Base-by-base conservation (phyloP, 2,113 vertebrate species). In the Oxygymnocypris stewartii region DNA sequence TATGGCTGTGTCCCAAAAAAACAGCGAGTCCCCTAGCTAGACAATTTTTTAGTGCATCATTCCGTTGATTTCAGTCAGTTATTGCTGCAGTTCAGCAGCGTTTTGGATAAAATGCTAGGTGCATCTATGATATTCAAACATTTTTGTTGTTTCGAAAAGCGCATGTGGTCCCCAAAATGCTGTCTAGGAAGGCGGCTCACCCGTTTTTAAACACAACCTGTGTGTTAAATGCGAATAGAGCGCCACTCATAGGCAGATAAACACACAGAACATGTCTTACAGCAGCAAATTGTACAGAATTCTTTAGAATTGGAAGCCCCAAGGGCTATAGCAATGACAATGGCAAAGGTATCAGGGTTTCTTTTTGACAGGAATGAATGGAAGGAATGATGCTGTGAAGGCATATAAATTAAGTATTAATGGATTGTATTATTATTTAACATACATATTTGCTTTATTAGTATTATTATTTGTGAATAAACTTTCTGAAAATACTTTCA, bases 201-300 rank as follows among this genome's bases (percentile, higher is more conserved):
- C 9, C 28, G 54, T 59, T 11, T 82, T 47, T 44, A 82, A 4
- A 18, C 59, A 18, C n/a, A 67, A 18, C 40, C 59, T 47, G 4
- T 11, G 23, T 81, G 79, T 44, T 31, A 63, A 61, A 28, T 28
- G 16, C 0, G 40, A 14, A 3, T 31, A 61, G 40, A 82, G 59
- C 79, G 79, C 59, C 79, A 28, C 79, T 63, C 57, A 42, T 23
- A 42, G 78, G 78, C 57, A 25, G 6, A n/a, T 13, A 14, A n/a
- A 2, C 5, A 12, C 40, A 76, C n/a, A 25, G 28, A 76, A 76
- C 12, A 44, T 3, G 71, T 44, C 23, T 44, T n/a, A 6, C 23
- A 75, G 37, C 69, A 40, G 35, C 4, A 73, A 11, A 40, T 40
- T 42, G 69, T 9, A 69, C 28, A 71, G 7, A 4, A 20, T 18